phyloP scores from a whole-genome alignment of 2,113 vertebrate species.

The Hippocampus barbouri region DNA sequence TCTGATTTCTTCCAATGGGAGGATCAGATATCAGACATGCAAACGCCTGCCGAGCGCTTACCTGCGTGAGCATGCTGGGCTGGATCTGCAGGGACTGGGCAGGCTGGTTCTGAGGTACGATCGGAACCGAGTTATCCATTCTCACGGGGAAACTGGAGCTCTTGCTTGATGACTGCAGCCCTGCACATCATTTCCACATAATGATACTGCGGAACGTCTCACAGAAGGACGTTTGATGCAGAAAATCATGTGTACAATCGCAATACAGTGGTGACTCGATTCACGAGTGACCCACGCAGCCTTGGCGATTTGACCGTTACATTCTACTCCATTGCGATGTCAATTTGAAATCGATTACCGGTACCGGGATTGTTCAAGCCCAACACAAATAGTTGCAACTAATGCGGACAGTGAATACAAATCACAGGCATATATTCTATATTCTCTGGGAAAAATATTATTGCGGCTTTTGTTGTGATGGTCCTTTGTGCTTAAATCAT shows the following conservation, averaged over 20 bases:
- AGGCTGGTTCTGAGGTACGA: slow-evolving; percentile 92
- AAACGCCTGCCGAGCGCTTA: slow-evolving; percentile 53
- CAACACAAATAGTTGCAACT: no score
- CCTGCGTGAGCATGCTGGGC: slow-evolving; percentile 93
- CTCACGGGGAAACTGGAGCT: slow-evolving; percentile 88
- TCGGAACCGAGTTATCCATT: slow-evolving; percentile 92
- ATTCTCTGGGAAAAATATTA: no score
- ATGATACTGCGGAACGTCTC: neutral
- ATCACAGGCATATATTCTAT: no score
- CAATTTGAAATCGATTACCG: no score
- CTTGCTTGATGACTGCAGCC: slow-evolving; percentile 73
- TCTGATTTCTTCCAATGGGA: neutral
- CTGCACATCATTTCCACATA: slow-evolving; percentile 38
- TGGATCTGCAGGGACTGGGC: slow-evolving; percentile 96
- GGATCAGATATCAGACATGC: neutral
- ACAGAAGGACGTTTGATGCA: neutral
- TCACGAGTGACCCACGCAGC: no score
- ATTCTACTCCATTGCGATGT: no score
- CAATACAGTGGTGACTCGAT: neutral
- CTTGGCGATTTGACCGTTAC: no score
- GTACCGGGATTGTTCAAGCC: no score
- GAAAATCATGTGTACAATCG: neutral
- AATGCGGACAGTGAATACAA: no score
- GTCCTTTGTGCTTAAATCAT: no score
- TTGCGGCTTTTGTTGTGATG: no score